phyloP scores from a whole-genome alignment of 2,797 vertebrate genomes.

The Nothura maculosa region DNA sequence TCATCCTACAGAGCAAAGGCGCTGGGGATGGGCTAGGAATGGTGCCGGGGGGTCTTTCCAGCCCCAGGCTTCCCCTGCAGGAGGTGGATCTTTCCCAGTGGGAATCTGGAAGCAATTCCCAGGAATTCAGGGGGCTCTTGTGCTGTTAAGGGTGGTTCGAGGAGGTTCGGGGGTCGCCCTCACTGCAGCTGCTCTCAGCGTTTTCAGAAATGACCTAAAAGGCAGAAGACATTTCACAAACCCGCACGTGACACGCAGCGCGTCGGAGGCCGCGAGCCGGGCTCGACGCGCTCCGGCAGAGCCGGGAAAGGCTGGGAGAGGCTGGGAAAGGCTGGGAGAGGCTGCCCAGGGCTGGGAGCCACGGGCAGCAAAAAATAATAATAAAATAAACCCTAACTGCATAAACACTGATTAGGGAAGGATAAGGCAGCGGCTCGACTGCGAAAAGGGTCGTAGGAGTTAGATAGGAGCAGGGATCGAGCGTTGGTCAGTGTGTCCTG shows the following conservation, averaged over 20 bases:
- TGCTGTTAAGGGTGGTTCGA: neutral
- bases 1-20: neutral
- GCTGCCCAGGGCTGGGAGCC: neutral
- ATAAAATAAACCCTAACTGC: neutral
- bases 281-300: neutral
- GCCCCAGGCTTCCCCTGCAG: neutral
- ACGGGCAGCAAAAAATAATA: neutral
- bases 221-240: neutral
- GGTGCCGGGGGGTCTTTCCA: neutral
- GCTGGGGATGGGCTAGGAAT: neutral
- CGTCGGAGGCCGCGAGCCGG: neutral
- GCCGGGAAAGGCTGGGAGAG: neutral
- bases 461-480: neutral
- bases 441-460: neutral
- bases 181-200: neutral
- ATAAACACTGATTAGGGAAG: neutral
- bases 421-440: neutral
- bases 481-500: neutral
- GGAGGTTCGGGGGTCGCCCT: neutral
- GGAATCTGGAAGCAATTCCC: neutral
- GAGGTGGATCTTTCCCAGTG: neutral
- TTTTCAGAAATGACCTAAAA: neutral
- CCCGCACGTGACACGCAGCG: neutral
- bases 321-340: neutral
- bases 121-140: neutral